Evolutionary conservation across 2,113 vertebrate species (phyloP).

Genomic region (Phasianus colchicus): DNA sequence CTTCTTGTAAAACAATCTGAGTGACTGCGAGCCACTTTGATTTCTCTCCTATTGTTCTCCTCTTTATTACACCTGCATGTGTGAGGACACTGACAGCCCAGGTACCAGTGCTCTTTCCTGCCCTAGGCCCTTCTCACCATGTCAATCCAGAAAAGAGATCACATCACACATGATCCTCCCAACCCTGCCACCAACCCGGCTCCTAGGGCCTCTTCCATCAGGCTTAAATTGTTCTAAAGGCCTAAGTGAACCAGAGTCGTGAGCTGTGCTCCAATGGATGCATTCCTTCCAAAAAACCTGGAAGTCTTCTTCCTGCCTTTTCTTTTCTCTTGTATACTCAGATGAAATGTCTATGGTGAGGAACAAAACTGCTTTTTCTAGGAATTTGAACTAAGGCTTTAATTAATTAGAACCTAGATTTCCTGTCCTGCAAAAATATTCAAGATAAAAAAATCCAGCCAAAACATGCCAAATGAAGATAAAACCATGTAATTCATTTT

Average conservation of each 20-base stretch:
- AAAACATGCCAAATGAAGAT: background rate
- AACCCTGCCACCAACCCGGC: background rate
- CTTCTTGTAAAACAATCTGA: background rate
- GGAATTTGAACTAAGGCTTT: background rate
- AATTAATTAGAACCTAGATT: constrained; percentile 15
- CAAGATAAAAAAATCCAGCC: background rate
- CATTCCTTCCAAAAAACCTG: background rate
- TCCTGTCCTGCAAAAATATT: background rate
- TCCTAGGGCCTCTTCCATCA: background rate
- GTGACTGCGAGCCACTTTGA: background rate
- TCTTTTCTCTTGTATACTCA: background rate
- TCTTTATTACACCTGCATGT: background rate
- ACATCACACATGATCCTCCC: background rate
- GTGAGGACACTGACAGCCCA: background rate
- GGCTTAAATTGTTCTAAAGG: background rate
- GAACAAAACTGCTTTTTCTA: background rate
- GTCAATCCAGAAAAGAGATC: background rate
- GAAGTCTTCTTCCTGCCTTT: background rate
- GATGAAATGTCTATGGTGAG: background rate
- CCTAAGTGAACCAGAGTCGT: background rate
- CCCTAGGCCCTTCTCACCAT: background rate
- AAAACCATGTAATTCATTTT: background rate
- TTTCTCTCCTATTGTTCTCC: background rate
- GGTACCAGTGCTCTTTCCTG: background rate
- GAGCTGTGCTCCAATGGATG: background rate